Evolutionary conservation across 2,888 invertebrate species (phyloP).

Genomic region (Corbicula japonica): DNA sequence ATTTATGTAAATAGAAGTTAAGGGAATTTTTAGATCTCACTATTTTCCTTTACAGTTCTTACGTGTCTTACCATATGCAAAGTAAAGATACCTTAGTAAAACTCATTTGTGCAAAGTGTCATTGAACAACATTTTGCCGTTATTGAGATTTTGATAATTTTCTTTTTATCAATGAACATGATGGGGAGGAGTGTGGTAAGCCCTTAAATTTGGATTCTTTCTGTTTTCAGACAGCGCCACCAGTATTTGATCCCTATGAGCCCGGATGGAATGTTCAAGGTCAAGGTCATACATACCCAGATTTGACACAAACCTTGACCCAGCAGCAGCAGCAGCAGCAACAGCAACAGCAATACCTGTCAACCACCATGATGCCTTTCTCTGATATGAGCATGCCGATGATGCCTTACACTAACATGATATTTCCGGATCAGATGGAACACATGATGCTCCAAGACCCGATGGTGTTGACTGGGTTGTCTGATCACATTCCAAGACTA

Average conservation of each 20-base stretch:
- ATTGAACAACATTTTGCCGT: too few species aligned
- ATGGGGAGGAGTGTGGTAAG: too few species aligned
- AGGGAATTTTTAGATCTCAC: too few species aligned
- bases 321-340: too few species aligned
- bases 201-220: too few species aligned
- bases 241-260: conserved; percentile 33
- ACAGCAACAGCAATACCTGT: conserved; percentile 2
- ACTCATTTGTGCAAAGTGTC: too few species aligned
- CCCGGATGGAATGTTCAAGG: conserved; percentile 29
- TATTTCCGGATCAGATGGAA: conserved; percentile 6
- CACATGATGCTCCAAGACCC: conserved; percentile 2
- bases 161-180: too few species aligned
- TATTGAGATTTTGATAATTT: too few species aligned
- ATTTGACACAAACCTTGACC: not conserved
- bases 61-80: too few species aligned
- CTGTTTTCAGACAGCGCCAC: conserved; percentile 32
- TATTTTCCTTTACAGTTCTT: too few species aligned
- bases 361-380: conserved; percentile 12
- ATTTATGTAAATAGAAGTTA: too few species aligned
- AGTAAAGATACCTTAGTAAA: too few species aligned
- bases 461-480: not conserved
- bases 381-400: conserved; percentile 8
- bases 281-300: conserved; percentile 20
- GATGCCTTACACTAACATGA: conserved; percentile 18
- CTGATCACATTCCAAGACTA: conserved; percentile 2